Conservation (phyloP, 2,888 invertebrate species). For the Nasonia oneida region DNA sequence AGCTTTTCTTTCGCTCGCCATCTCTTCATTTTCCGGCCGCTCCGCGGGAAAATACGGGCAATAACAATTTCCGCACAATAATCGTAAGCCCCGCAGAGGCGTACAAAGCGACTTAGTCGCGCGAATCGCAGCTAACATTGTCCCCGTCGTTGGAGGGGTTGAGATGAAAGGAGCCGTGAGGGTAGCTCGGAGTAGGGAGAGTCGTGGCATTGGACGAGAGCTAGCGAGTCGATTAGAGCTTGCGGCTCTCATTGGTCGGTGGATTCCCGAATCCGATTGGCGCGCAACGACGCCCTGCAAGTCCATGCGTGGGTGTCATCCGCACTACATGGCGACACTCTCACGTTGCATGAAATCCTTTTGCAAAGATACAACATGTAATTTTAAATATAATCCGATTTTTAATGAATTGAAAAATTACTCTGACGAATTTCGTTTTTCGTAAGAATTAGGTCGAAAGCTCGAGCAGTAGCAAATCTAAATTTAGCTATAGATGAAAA, state of each 20-base stretch:
- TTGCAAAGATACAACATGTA: too few relatives aligned
- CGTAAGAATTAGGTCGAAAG: not conserved
- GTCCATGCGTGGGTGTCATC: not conserved
- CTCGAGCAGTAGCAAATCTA: not conserved
- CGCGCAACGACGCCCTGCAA: not conserved
- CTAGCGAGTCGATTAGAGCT: slow-evolving; percentile 28
- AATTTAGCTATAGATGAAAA: too few relatives aligned
- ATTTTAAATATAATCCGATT: not conserved
- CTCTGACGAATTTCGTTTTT: not conserved
- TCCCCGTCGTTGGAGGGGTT: not conserved
- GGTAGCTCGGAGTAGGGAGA: not conserved
- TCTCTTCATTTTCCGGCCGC: slow-evolving; percentile 47
- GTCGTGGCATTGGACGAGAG: slow-evolving; percentile 12
- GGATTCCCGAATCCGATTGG: not conserved
- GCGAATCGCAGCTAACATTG: slow-evolving; percentile 22
- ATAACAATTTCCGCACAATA: slow-evolving; percentile 53
- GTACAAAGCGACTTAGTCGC: slow-evolving; percentile 38
- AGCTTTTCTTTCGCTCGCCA: not conserved
- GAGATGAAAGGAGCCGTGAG: not conserved
- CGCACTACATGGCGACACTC: not conserved
- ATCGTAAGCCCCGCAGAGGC: slow-evolving; percentile 16
- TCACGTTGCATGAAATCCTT: too few relatives aligned
- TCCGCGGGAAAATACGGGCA: slow-evolving; percentile 50
- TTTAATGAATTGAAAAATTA: not conserved
- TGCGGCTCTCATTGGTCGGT: slow-evolving; percentile 24